Evolutionary conservation across 2,113 vertebrate genomes (phyloP), one percentile per base, ranked within the genome.

Genomic region (Gymnobelideus leadbeateri): DNA sequence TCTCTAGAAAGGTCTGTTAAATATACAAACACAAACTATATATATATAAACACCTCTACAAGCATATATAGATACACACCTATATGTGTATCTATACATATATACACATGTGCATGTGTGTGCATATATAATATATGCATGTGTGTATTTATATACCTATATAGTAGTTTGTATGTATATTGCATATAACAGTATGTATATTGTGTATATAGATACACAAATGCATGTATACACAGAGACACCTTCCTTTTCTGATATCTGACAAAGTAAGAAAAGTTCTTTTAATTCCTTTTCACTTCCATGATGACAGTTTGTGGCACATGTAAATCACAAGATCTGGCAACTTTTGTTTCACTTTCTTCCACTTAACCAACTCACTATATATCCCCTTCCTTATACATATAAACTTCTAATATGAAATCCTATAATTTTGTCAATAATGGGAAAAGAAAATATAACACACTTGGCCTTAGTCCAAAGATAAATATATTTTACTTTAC

Each of bases 401-500:
- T 21, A 21, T 43, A 84, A 84, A 84, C n/a, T 43, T n/a, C 68
- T 84, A 84, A 84, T 84, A 84, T n/a, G 6, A 43, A 84, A 37
- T 43, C 19, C 43, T 51, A 93, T 16, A 96, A 47, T 94, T 96
- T 89, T 92, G 84, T 12, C 16, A 90, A 84, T 14, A 84, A 43
- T 43, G 28, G 68, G 37, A 84, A 16, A 84, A 14, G 16, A 84
- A 61, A 23, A 77, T 52, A 57, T 1, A 31, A 89, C 31, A 51
- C 0, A 24, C 25, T 90, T 12, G 91, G 49, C 93, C 8, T 93
- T 68, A 92, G 89, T 50, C 51, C 14, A 94, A 95, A 96, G 37
- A 90, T 52, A 2, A 93, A 91, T 31, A 61, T 77, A 43, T 43
- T 84, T 7, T 43, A 43, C 1, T 53, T 96, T 21, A 94, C 5